Percentiles rank a stretch among this genome's conserved stretches.
These are phyloP conservation scores for Atherix ibis DNA, from an alignment of 2,888 invertebrate genomes.

Conservation along the genomic window DNA sequence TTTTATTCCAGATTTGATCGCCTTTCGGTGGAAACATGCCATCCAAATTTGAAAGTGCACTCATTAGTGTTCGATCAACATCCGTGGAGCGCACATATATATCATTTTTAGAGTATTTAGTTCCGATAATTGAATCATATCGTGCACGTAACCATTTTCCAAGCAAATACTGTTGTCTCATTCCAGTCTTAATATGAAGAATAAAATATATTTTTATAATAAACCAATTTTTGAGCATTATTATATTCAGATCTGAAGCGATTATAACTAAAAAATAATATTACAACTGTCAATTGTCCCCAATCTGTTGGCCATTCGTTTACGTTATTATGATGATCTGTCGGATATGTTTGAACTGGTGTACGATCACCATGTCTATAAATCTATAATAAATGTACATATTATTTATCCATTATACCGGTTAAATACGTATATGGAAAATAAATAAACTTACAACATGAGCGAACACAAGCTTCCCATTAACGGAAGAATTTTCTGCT, in stretches of 20 bases:
- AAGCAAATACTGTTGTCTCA: constrained; percentile 53
- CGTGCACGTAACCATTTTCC: constrained; percentile 60
- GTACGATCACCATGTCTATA: constrained; percentile 85
- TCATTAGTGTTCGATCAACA: constrained; percentile 80
- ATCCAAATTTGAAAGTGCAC: constrained; percentile 66
- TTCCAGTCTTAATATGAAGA: constrained; percentile 44
- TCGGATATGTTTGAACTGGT: constrained; percentile 64
- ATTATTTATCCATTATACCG: too few species aligned
- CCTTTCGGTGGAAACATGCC: constrained; percentile 53
- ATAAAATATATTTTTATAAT: too few species aligned
- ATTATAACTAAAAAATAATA: too few species aligned
- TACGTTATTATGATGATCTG: constrained; percentile 58
- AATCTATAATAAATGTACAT: too few species aligned
- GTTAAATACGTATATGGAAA: too few species aligned
- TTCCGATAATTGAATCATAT: constrained; percentile 42
- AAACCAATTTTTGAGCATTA: too few species aligned
- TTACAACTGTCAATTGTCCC: constrained; percentile 75
- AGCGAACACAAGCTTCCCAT: constrained; percentile 26
- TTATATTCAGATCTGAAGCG: too few species aligned
- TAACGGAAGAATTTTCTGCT: too few species aligned
- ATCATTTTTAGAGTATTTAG: constrained; percentile 38
- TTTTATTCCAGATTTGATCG: constrained; percentile 42
- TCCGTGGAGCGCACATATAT: constrained; percentile 59
- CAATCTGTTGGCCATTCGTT: constrained; percentile 71
- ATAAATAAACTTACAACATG: constrained; percentile 24